phyloP scores from a whole-genome alignment of 1,140 invertebrate species.

The Drosophila leontia region DNA sequence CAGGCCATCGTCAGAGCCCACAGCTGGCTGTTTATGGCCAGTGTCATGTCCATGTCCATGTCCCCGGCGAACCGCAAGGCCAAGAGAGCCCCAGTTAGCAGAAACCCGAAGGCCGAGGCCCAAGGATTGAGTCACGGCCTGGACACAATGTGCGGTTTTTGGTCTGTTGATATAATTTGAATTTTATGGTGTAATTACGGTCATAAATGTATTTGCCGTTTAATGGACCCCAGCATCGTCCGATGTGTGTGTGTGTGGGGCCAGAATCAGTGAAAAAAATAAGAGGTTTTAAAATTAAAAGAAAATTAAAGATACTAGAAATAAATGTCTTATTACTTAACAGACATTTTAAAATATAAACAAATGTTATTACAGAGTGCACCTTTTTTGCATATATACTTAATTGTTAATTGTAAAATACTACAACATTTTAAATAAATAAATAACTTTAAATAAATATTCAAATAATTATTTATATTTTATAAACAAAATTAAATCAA shows the following conservation, averaged over 20 bases:
- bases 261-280: conserved; percentile 26
- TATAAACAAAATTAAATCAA: background rate
- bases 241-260: conserved; percentile 18
- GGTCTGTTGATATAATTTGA: conserved; percentile 84
- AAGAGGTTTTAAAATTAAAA: rapidly evolving
- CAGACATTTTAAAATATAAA: too few species aligned
- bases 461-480: background rate
- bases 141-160: conserved; percentile 72
- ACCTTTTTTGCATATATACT: too few species aligned
- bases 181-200: conserved; percentile 84
- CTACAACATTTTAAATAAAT: background rate
- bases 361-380: too few species aligned
- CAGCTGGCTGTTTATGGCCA: conserved; percentile 49
- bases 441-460: background rate
- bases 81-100: conserved; percentile 44
- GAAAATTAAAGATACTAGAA: background rate
- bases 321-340: background rate
- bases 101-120: conserved; percentile 20
- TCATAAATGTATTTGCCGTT: conserved; percentile 83
- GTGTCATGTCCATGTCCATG: conserved; percentile 55
- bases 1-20: conserved; percentile 24
- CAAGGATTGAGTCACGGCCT: conserved; percentile 62
- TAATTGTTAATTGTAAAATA: too few species aligned
- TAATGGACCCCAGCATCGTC: conserved; percentile 58
- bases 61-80: conserved; percentile 53